Evolutionary conservation across 2,888 invertebrate genomes (phyloP).

Genomic region (Phaonia tiefii): DNA sequence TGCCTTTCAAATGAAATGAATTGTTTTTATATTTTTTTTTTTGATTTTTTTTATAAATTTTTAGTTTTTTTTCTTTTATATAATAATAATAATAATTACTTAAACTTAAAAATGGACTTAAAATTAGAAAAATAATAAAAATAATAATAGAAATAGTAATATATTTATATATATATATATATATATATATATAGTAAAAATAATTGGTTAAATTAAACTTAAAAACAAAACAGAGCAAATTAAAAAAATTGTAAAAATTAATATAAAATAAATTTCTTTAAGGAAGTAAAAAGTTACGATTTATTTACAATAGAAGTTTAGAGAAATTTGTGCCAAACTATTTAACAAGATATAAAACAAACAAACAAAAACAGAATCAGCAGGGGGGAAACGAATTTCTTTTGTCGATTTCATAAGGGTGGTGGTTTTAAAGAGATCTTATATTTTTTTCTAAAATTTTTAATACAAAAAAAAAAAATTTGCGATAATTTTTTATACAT

Average conservation of each 20-base stretch:
- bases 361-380: too few relatives aligned
- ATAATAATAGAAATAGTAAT: conserved; percentile 72
- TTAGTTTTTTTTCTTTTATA: conserved; percentile 48
- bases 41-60: conserved; percentile 67
- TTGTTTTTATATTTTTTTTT: conserved; percentile 31
- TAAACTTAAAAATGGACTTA: conserved; percentile 35
- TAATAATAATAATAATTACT: conserved; percentile 48
- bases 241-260: conserved; percentile 10
- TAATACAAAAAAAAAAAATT: conserved; percentile 35
- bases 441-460: conserved; percentile 14
- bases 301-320: conserved; percentile 36
- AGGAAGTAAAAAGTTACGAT: not conserved
- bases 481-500: conserved; percentile 59
- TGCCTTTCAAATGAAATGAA: conserved; percentile 18
- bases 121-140: conserved; percentile 71
- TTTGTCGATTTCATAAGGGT: conserved; percentile 6
- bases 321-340: conserved; percentile 50
- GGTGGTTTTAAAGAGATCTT: conserved; percentile 49
- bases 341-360: too few relatives aligned
- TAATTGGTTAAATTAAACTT: conserved; percentile 64
- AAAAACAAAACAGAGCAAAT: conserved; percentile 6
- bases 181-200: too few relatives aligned
- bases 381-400: conserved; percentile 52
- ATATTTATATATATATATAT: conserved; percentile 44
- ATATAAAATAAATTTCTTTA: not conserved